Evolutionary conservation across 2,797 vertebrate genomes (phyloP).

Genomic region (Enteromius treurensis): DNA sequence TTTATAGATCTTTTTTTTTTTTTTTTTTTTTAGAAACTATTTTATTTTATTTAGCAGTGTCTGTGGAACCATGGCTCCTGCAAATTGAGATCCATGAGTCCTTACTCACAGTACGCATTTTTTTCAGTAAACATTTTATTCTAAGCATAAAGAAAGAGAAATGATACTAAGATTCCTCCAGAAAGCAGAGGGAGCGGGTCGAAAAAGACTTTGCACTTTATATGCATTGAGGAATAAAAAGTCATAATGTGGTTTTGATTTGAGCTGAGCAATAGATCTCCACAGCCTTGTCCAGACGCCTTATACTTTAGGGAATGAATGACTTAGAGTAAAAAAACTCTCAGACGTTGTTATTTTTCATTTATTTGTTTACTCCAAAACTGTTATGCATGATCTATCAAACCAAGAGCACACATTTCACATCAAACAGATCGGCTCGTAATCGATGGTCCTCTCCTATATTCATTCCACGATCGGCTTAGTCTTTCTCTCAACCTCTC

Average conservation of each 20-base stretch:
- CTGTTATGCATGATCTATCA: constrained; percentile 14
- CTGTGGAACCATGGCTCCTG: neutral
- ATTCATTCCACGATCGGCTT: neutral
- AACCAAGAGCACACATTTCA: neutral
- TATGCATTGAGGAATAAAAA: constrained; percentile 3
- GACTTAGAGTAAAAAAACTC: neutral
- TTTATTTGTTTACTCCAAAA: constrained; percentile 44
- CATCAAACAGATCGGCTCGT: constrained; percentile 5
- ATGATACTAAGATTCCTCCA: neutral
- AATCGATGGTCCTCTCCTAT: constrained; percentile 27
- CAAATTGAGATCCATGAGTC: neutral
- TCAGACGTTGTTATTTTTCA: constrained; percentile 18
- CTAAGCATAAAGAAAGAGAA: neutral
- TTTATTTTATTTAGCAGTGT: neutral
- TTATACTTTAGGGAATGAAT: constrained; percentile 33
- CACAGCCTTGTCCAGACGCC: constrained; percentile 1
- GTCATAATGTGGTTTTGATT: constrained; percentile 35
- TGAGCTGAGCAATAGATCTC: constrained; percentile 32
- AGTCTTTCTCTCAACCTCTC: neutral
- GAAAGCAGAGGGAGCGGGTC: neutral
- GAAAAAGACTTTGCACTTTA: neutral
- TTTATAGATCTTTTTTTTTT: no score
- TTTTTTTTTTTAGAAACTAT: no score
- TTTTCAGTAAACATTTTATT: neutral
- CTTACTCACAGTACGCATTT: neutral